These are phyloP conservation scores for Cecropterus lyciades DNA, from an alignment of 1,140 invertebrate species.

Conservation along the genomic window DNA sequence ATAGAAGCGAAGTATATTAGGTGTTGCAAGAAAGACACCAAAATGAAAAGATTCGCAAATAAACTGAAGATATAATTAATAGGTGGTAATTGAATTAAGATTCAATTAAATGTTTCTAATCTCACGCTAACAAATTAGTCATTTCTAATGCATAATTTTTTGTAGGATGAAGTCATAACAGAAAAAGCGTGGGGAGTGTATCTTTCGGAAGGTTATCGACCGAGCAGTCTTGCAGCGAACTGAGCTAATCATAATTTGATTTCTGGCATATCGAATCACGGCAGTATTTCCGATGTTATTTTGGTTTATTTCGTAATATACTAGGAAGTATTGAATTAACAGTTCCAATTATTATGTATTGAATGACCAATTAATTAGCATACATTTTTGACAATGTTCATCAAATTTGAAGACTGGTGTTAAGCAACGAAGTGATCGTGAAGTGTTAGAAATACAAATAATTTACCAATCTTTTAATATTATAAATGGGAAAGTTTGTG, in stretches of 20 bases:
- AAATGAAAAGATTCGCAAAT: no score
- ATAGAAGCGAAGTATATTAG: no score
- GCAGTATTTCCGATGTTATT: constrained; percentile 2
- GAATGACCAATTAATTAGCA: not conserved
- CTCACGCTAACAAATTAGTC: not conserved
- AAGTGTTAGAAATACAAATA: no score
- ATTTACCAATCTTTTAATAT: no score
- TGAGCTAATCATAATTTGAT: constrained; percentile 19
- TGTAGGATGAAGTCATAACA: constrained; percentile 16
- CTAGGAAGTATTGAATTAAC: no score
- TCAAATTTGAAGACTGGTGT: no score
- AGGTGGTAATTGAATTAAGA: constrained; percentile 4
- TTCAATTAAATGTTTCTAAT: not conserved
- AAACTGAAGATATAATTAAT: no score
- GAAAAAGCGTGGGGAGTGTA: constrained; percentile 3
- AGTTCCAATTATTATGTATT: no score
- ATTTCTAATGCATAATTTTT: constrained; percentile 21
- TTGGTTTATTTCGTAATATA: not conserved
- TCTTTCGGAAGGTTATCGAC: constrained; percentile 20
- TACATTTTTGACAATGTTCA: no score
- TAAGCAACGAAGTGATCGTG: no score
- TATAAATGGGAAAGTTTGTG: no score
- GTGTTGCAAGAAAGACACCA: no score
- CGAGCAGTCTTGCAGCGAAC: constrained; percentile 9
- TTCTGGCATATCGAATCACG: constrained; percentile 12